These are phyloP conservation scores for Oscheius sp. DNA, from an alignment of 1,140 invertebrate species.

Conservation along the genomic window DNA sequence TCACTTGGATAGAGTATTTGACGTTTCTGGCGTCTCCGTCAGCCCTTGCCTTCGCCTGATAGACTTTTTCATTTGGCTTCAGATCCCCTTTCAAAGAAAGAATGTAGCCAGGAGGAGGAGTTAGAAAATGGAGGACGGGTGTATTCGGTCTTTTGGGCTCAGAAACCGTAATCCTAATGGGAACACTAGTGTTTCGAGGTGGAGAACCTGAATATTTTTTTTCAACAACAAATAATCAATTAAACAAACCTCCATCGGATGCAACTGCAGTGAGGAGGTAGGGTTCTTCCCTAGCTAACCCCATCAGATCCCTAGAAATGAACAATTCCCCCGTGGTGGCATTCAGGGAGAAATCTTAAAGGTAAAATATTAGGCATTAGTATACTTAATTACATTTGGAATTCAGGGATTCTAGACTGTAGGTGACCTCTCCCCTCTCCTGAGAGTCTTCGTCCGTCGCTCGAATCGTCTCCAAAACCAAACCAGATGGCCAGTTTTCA, in stretches of 20 bases:
- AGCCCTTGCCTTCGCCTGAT: background rate
- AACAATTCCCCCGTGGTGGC: background rate
- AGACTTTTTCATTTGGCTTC: background rate
- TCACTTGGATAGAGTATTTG: background rate
- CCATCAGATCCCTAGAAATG: slow-evolving; percentile 7
- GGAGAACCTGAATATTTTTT: background rate
- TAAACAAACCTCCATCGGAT: slow-evolving; percentile 10
- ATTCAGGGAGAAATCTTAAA: slow-evolving; percentile 13
- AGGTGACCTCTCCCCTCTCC: slow-evolving; percentile 1
- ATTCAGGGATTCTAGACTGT: background rate
- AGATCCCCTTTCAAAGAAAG: background rate
- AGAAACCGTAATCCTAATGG: slow-evolving; percentile 1
- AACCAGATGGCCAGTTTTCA: slow-evolving; percentile 23
- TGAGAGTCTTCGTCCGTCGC: slow-evolving; percentile 17
- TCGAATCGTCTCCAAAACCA: background rate
- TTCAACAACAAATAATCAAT: background rate
- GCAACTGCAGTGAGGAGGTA: slow-evolving; percentile 1
- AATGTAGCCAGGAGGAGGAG: background rate
- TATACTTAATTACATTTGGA: background rate
- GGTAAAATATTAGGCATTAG: background rate
- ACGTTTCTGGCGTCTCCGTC: background rate
- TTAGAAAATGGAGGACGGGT: background rate
- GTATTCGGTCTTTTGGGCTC: background rate
- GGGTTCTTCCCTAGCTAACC: slow-evolving; percentile 1
- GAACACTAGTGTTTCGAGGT: background rate